Base-by-base conservation (phyloP, 35 echinoderm and acorn worm species). In the Heliocidaris erythrogramma region DNA sequence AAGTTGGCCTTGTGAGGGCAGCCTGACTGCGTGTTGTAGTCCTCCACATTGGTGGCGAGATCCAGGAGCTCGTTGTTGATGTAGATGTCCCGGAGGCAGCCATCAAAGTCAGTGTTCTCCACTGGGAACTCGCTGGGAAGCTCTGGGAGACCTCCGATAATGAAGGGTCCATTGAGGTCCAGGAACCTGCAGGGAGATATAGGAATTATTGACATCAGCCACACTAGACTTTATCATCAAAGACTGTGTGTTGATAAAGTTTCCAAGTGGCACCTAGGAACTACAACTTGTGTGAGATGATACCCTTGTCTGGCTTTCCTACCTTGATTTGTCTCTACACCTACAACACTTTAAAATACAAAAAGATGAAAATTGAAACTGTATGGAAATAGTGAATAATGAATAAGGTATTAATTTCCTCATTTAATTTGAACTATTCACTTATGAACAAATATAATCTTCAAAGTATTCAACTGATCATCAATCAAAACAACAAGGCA, bases 61-160 rank as follows among this genome's bases (percentile, higher is more conserved):
- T 99, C 98, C 6, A 97, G 86, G 24, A 99, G 94, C 16, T 94
- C 94, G 85, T 97, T 90, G 86, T 99, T 96, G 35, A 99, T 97
- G 93, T 97, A 96, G 47, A 99, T 86, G 49, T 99, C 96, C 93
- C 96, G 93, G 14, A 99, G 96, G 85, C 98, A 99, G 32, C 98
- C 98, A 32, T 94, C 48, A 84, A 96, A 99, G 59, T 97, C 98
- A 32, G 59, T 96, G 56, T 97, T 97, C 31, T 91, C 92, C 17
- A 97, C 98, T 53, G 97, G 97, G 87, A 99, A 99, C 85, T 96
- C 96, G 30, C 96, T 96, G 30, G 97, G 94, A 29, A 97, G 96
- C 8, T 90, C 94, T 88, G 98, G 96, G 18, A 99, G 94, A 6
- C 98, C 98, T 17, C 98, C 98, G 30, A 99, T 90, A 32, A 97